Percentiles rank a stretch among this genome's conserved stretches.
phyloP scores from a whole-genome alignment of 2,797 vertebrate genomes.

The Sebastes dallii region DNA sequence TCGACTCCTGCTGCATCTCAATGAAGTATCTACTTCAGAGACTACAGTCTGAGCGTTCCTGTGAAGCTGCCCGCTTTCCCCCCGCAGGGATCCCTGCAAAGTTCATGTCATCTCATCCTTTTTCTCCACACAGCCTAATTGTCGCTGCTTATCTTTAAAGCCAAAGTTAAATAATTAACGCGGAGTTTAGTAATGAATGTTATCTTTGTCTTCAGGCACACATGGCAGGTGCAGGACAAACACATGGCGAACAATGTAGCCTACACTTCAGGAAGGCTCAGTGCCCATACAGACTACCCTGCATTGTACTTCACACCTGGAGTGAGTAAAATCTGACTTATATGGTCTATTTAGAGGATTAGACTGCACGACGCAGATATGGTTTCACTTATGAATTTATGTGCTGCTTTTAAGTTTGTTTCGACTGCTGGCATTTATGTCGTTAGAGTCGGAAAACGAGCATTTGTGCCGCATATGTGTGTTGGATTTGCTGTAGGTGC shows the following conservation, averaged over 20 bases:
- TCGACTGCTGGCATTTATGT: background rate
- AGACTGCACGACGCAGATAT: background rate
- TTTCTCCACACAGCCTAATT: conserved; percentile 39
- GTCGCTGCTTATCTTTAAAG: conserved; percentile 45
- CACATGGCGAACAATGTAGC: conserved; percentile 92
- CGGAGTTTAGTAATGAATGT: conserved; percentile 38
- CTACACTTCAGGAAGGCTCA: conserved; percentile 90
- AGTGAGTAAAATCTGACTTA: conserved; percentile 79
- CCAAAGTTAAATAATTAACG: conserved; percentile 46
- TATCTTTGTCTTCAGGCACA: conserved; percentile 84
- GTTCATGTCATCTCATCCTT: conserved; percentile 45
- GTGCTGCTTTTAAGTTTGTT: background rate
- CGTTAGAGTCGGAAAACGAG: background rate
- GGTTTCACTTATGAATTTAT: background rate
- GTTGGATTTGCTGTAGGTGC: conserved; percentile 82
- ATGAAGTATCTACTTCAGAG: conserved; percentile 65
- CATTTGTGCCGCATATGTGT: conserved; percentile 3
- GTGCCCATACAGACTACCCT: conserved; percentile 94
- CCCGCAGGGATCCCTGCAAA: conserved; percentile 48
- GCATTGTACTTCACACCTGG: conserved; percentile 91
- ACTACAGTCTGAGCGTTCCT: conserved; percentile 38
- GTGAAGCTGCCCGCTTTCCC: conserved; percentile 34
- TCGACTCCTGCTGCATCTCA: conserved; percentile 60
- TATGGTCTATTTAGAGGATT: background rate
- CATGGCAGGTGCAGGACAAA: conserved; percentile 97